phyloP scores from a whole-genome alignment of 2,113 vertebrate species.

The Tringa solitaria region DNA sequence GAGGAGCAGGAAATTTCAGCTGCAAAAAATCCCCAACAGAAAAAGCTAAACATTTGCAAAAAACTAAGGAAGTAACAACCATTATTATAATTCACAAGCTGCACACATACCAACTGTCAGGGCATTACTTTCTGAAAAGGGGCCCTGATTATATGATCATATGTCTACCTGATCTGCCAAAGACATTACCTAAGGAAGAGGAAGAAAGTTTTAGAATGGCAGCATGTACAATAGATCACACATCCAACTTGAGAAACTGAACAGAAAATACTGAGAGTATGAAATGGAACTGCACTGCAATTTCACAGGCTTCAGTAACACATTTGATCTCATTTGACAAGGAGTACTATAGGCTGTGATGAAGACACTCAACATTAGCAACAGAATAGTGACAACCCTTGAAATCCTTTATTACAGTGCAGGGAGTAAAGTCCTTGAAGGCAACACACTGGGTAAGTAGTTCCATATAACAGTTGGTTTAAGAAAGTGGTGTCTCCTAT shows the following conservation, averaged over 20 bases:
- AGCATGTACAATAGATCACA: background rate
- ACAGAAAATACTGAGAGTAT: background rate
- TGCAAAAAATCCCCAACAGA: background rate
- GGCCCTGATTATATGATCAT: background rate
- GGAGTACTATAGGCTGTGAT: background rate
- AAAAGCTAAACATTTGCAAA: background rate
- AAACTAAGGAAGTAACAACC: background rate
- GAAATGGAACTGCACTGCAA: background rate
- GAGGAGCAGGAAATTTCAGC: background rate
- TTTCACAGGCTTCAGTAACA: conserved; percentile 14
- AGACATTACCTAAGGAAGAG: background rate
- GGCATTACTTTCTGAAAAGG: accelerated
- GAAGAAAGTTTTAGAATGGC: background rate
- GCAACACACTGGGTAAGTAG: conserved; percentile 47
- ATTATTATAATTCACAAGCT: background rate
- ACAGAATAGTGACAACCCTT: background rate
- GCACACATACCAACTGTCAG: background rate
- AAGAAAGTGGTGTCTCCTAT: conserved; percentile 34
- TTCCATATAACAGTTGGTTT: conserved; percentile 18
- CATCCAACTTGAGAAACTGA: background rate
- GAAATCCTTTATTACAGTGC: background rate
- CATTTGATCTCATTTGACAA: background rate
- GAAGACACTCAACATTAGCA: conserved; percentile 39
- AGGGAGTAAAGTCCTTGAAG: conserved; percentile 37
- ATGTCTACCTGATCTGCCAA: background rate